phyloP scores from a whole-genome alignment of 53 echinoderm and acorn worm species.

The Holothuria leucospilota region DNA sequence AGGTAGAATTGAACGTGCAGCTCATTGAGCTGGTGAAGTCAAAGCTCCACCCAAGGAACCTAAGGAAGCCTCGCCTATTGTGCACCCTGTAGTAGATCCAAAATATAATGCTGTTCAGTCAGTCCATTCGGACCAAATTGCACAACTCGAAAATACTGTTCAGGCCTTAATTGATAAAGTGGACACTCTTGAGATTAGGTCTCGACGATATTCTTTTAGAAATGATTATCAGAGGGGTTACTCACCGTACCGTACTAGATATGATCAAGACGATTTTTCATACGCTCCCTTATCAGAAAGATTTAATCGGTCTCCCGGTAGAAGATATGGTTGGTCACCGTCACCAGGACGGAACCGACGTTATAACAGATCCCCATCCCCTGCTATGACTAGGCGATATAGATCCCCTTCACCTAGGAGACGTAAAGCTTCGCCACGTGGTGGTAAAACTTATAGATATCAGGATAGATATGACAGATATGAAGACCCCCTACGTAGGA shows the following conservation, averaged over 20 bases:
- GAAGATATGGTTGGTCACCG: background rate
- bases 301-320: background rate
- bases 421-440: background rate
- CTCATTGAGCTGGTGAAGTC: too few species aligned
- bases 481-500: too few species aligned
- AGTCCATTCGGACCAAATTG: background rate
- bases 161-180: background rate
- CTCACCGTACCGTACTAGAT: constrained; percentile 1
- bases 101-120: too few species aligned
- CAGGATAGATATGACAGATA: too few species aligned
- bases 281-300: background rate
- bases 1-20: too few species aligned
- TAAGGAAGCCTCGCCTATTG: too few species aligned
- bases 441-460: background rate
- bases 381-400: background rate
- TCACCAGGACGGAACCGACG: constrained; percentile 3
- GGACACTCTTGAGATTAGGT: background rate
- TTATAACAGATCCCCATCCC: background rate
- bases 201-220: too few species aligned
- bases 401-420: background rate
- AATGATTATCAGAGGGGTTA: background rate
- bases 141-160: background rate
- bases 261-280: background rate
- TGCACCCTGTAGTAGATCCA: too few species aligned
- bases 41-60: too few species aligned